A percentile compares a stretch with the other conserved stretches of the same genome.
Conservation (phyloP, 2,113 vertebrate species). For the Brachionichthys hirsutus region DNA sequence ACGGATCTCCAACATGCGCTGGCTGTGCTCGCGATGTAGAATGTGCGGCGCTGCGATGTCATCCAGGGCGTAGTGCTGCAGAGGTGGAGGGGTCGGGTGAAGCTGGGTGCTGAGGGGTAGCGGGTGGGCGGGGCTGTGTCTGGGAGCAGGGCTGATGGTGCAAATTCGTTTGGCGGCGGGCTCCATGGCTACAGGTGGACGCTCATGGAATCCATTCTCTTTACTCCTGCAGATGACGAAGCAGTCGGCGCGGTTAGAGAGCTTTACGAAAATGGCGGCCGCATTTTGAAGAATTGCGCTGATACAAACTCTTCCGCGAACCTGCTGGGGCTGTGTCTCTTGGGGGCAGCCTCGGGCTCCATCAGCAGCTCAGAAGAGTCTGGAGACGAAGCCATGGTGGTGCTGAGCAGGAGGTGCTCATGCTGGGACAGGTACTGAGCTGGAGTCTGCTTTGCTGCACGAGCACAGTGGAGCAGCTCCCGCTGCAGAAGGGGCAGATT, state of each 20-base stretch:
- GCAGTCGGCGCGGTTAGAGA: neutral
- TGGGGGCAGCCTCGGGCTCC: slow-evolving; percentile 83
- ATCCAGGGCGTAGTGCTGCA: slow-evolving; percentile 96
- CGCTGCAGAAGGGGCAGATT: slow-evolving; percentile 96
- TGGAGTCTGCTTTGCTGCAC: slow-evolving; percentile 96
- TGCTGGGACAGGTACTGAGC: slow-evolving; percentile 98
- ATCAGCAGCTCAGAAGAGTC: slow-evolving; percentile 95
- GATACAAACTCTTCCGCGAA: slow-evolving; percentile 46
- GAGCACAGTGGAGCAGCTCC: slow-evolving; percentile 94
- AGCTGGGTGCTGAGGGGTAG: slow-evolving; percentile 87
- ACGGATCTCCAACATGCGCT: slow-evolving; percentile 88
- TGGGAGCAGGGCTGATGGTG: slow-evolving; percentile 96
- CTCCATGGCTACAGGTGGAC: slow-evolving; percentile 83
- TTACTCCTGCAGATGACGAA: slow-evolving; percentile 77
- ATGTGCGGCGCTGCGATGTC: slow-evolving; percentile 92
- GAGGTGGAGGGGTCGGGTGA: slow-evolving; percentile 92
- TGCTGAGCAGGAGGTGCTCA: slow-evolving; percentile 95
- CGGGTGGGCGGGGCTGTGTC: slow-evolving; percentile 93
- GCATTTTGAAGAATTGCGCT: neutral
- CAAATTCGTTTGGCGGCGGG: slow-evolving; percentile 93
- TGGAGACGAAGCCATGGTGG: slow-evolving; percentile 85
- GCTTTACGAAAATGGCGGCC: neutral
- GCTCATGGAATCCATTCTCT: slow-evolving; percentile 90
- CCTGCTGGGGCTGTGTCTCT: slow-evolving; percentile 94
- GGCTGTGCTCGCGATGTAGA: slow-evolving; percentile 88